Evolutionary conservation across 2,888 invertebrate genomes (phyloP).

Genomic region (Sepiola atlantica): DNA sequence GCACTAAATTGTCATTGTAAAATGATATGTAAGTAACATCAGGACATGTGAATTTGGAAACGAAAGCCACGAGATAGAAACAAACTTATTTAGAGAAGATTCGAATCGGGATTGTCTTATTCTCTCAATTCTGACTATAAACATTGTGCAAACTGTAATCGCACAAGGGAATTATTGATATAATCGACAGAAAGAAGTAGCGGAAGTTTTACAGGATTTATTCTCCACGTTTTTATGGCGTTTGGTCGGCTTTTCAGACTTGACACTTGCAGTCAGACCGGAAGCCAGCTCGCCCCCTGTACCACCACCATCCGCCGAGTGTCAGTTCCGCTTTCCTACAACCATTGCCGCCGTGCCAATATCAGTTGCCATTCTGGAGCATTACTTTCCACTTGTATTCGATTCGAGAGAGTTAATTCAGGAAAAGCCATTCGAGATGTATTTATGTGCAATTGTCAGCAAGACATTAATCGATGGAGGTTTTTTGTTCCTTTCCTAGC

Average conservation of each 20-base stretch:
- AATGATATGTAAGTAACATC: no score
- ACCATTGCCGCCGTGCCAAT: neutral
- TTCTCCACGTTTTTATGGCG: neutral
- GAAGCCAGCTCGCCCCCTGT: neutral
- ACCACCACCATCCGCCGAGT: neutral
- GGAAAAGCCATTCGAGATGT: neutral
- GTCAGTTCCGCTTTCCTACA: neutral
- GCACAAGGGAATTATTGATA: no score
- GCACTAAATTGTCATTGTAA: no score
- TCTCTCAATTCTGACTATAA: no score
- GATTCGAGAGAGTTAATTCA: conserved; percentile 19
- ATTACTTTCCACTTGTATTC: conserved; percentile 6
- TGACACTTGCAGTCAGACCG: neutral
- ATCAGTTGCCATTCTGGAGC: conserved; percentile 18
- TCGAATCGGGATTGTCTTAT: no score
- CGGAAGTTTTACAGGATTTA: neutral
- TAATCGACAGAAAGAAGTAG: no score
- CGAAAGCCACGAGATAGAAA: no score
- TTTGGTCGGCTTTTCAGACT: neutral
- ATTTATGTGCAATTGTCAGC: conserved; percentile 10
- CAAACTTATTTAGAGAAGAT: no score
- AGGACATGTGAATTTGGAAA: no score
- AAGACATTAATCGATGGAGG: conserved; percentile 32
- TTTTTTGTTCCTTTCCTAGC: neutral
- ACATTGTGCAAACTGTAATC: no score